These are phyloP conservation scores for Erebia aethiops DNA, from an alignment of 2,888 invertebrate species.

Conservation along the genomic window DNA sequence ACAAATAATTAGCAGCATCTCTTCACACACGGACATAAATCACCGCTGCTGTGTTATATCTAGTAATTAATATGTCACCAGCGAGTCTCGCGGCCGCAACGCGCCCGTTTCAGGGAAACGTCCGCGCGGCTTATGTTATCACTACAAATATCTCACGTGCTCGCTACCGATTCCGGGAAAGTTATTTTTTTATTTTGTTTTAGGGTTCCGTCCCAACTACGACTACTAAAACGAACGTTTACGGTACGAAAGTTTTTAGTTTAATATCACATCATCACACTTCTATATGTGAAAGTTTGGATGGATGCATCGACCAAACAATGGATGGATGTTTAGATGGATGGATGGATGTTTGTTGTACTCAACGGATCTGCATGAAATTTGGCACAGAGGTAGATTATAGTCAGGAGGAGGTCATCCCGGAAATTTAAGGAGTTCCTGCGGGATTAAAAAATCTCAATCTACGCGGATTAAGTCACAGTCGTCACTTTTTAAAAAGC, in stretches of 20 bases:
- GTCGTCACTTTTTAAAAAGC: too few species aligned
- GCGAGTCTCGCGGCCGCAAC: conserved; percentile 55
- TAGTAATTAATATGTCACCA: conserved; percentile 49
- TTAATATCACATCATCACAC: too few species aligned
- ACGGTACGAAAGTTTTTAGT: not conserved
- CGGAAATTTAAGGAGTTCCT: too few species aligned
- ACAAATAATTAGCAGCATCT: not conserved
- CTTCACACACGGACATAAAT: not conserved
- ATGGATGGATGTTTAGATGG: too few species aligned
- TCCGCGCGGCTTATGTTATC: conserved; percentile 71
- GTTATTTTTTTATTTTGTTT: conserved; percentile 28
- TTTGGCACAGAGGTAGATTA: too few species aligned
- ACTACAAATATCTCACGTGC: conserved; percentile 61
- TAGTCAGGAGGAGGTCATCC: too few species aligned
- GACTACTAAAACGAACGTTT: not conserved
- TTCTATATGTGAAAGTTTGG: too few species aligned
- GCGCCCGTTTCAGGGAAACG: conserved; percentile 65
- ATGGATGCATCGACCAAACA: too few species aligned
- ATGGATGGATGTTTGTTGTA: too few species aligned
- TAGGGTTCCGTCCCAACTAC: not conserved
- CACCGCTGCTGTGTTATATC: conserved; percentile 17
- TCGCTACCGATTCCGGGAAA: conserved; percentile 65
- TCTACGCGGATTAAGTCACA: too few species aligned
- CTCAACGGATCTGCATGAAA: too few species aligned
- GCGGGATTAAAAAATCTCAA: too few species aligned